These are phyloP conservation scores for Dinomys branickii DNA, from an alignment of 2,113 vertebrate genomes.

Conservation along the genomic window DNA sequence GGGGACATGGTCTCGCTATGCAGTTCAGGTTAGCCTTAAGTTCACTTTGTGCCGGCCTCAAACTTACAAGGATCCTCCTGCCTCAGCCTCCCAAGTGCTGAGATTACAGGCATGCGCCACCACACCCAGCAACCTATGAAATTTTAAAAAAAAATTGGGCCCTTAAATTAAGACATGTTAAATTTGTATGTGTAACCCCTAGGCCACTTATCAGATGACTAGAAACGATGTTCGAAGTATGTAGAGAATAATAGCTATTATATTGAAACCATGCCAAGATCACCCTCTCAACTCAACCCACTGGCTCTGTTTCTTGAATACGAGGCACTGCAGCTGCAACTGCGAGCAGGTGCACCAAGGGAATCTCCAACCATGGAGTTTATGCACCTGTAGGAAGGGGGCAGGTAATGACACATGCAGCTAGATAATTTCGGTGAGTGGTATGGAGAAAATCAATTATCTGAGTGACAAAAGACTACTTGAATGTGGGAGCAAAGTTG, in stretches of 20 bases:
- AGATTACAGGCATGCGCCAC: too few relatives aligned
- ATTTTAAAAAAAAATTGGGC: neutral
- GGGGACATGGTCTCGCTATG: too few relatives aligned
- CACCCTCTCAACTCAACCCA: neutral
- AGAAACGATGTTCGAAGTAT: neutral
- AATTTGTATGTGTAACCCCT: conserved; percentile 37
- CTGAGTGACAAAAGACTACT: neutral
- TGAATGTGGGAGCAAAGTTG: conserved; percentile 2
- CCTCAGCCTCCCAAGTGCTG: too few relatives aligned
- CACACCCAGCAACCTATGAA: too few relatives aligned
- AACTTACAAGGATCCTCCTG: too few relatives aligned
- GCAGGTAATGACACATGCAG: neutral
- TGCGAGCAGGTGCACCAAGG: too few relatives aligned
- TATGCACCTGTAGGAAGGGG: neutral
- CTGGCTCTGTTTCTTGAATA: neutral
- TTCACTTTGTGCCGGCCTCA: too few relatives aligned
- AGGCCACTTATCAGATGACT: neutral
- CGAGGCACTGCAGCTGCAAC: neutral
- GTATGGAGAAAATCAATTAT: conserved; percentile 6
- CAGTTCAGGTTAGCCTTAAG: too few relatives aligned
- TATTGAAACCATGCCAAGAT: too few relatives aligned
- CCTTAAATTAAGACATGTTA: neutral
- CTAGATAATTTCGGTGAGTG: neutral
- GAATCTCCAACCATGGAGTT: neutral
- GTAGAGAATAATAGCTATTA: neutral